phyloP scores from a whole-genome alignment of 2,888 invertebrate genomes.

The Muschampia plurimacula region DNA sequence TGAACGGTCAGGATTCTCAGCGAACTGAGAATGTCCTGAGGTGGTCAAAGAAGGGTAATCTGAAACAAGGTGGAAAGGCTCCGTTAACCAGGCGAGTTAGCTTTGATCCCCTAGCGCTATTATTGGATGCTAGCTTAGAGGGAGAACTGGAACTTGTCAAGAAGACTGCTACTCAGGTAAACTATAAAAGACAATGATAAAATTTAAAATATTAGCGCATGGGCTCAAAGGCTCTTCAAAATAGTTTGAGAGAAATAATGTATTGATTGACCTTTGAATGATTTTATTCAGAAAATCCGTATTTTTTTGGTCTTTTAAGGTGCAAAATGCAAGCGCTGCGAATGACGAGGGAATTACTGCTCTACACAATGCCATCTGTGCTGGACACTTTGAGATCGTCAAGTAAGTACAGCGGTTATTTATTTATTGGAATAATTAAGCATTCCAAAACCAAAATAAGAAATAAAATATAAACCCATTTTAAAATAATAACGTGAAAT shows the following conservation, averaged over 20 bases:
- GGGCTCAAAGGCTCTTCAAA: background rate
- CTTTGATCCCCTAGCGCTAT: constrained; percentile 98
- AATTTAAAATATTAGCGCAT: background rate
- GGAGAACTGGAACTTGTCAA: constrained; percentile 98
- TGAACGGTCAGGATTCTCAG: constrained; percentile 84
- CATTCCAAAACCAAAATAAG: no score
- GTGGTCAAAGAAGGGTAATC: constrained; percentile 91
- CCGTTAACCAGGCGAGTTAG: constrained; percentile 94
- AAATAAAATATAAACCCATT: no score
- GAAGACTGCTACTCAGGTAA: constrained; percentile 95
- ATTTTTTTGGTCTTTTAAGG: no score
- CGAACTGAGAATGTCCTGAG: constrained; percentile 85
- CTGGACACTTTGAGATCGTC: constrained; percentile 99
- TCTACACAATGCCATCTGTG: constrained; percentile 99
- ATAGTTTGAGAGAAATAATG: background rate
- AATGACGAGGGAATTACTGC: constrained; percentile 99
- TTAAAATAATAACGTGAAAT: no score
- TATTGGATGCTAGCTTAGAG: constrained; percentile 98
- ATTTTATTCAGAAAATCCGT: no score
- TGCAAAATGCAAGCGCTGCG: constrained; percentile 97
- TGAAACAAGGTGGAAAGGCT: constrained; percentile 90
- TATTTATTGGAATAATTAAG: background rate
- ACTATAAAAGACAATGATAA: background rate
- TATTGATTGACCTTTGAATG: background rate
- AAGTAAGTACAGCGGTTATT: constrained; percentile 81